Base-by-base conservation (phyloP, 2,797 vertebrate species). In the Hippoglossus hippoglossus region DNA sequence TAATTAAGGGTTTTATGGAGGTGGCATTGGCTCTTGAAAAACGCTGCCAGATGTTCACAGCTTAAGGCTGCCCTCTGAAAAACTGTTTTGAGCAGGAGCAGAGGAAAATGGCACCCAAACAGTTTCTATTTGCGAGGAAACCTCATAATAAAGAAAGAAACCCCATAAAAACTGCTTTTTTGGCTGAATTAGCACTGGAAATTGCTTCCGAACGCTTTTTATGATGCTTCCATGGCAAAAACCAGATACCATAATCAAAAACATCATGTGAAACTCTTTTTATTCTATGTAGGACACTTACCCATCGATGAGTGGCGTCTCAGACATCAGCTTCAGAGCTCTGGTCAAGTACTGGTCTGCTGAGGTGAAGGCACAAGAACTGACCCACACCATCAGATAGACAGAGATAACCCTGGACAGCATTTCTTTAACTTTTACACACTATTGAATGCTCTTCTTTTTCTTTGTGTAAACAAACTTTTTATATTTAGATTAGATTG, bases 261-360 rank as follows among this genome's bases (percentile, higher is more conserved):
- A 10, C 10, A 15, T 46, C 25, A 49, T n/a, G 21, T 3, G 53
- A 24, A 73, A 25, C 19, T 55, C 34, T 25, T n/a, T 50, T 50
- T 8, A 34, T 6, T 49, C 26, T 1, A 12, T 51, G 3, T 2
- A 56, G 61, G 1, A 49, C 41, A 88, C 91, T 88, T 87, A 95
- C 95, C 95, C 95, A 25, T 96, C 95, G 6, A 96, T 94, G 34
- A 96, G 90, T 1, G 95, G 95, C 0, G 78, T 90, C 69, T 91
- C 85, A 4, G 87, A 83, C 95, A 96, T 95, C 63, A 96, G 88
- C 49, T 4, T 28, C 34, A 87, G 31, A 15, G 95, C 94, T 70
- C n/a, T 81, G 46, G 69, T 68, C 80, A 78, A 70, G 63, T 63
- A 3, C 2, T 6, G 12, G 24, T 94, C 89, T 71, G 87, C 75